Evolutionary conservation across 2,888 invertebrate genomes (phyloP).

Genomic region (Heliconius sara): DNA sequence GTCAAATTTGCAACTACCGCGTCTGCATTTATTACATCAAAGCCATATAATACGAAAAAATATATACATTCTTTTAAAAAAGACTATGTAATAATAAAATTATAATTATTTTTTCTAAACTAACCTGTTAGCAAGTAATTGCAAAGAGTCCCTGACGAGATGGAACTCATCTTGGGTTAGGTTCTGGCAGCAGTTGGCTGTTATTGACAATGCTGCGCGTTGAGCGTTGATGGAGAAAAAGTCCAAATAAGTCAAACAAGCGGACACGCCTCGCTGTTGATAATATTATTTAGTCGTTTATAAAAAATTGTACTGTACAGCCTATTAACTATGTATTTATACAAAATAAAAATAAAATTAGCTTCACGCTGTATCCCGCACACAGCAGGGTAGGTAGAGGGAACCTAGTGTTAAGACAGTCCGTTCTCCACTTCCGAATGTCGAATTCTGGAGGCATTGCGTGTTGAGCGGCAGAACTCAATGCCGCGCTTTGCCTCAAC

Average conservation of each 20-base stretch:
- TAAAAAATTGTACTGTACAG: not conserved
- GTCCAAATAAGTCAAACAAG: conserved; percentile 98
- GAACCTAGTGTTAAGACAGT: too few relatives aligned
- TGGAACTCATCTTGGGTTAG: conserved; percentile 97
- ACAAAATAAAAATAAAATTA: not conserved
- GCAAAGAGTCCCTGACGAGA: conserved; percentile 93
- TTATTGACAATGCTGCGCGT: conserved; percentile 96
- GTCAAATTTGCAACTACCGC: too few relatives aligned
- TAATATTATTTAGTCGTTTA: conserved; percentile 1
- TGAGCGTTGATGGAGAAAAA: conserved; percentile 99
- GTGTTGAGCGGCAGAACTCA: too few relatives aligned
- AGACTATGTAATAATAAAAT: too few relatives aligned
- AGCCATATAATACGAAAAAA: not conserved
- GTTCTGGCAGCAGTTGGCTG: conserved; percentile 98
- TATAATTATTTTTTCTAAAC: not conserved
- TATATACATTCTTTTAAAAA: not conserved
- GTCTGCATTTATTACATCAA: not conserved
- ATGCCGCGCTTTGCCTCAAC: too few relatives aligned
- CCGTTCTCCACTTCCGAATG: too few relatives aligned
- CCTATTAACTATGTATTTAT: not conserved
- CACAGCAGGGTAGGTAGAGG: too few relatives aligned
- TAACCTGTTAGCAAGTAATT: conserved; percentile 89
- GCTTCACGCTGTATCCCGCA: too few relatives aligned
- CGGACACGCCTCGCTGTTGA: conserved; percentile 94
- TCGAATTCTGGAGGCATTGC: too few relatives aligned